Percentiles rank a stretch among this genome's conserved stretches.
These are phyloP conservation scores for Lerista edwardsae DNA, from an alignment of 2,797 vertebrate species.

Conservation along the genomic window DNA sequence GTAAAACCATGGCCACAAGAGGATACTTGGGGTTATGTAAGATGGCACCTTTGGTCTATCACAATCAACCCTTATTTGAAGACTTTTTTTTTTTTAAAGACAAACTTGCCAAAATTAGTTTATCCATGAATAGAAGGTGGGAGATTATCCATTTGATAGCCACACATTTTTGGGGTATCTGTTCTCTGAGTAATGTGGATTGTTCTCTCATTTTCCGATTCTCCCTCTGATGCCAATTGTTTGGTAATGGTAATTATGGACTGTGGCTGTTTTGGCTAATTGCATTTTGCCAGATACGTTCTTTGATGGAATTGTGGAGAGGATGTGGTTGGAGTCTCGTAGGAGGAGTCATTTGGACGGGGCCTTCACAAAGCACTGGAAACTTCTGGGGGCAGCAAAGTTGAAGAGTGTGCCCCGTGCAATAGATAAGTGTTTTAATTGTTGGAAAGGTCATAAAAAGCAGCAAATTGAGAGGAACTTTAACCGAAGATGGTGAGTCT, in stretches of 20 bases:
- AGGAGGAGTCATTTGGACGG: neutral
- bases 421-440: neutral
- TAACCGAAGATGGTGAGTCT: conserved; percentile 20
- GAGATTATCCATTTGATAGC: neutral
- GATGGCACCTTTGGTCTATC: neutral
- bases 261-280: neutral
- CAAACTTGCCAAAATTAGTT: too few relatives aligned
- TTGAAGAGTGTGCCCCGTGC: neutral
- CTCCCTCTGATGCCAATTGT: neutral
- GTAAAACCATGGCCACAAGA: neutral
- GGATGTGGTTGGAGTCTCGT: neutral
- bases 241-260: neutral
- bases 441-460: conserved; percentile 7
- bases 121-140: too few relatives aligned
- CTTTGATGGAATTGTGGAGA: neutral
- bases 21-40: neutral
- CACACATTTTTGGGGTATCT: neutral
- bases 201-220: neutral
- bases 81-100: too few relatives aligned
- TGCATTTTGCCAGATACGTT: neutral
- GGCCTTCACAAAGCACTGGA: neutral
- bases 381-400: neutral
- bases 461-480: conserved; percentile 26
- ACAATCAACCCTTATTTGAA: neutral
- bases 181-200: neutral